These are phyloP conservation scores for Macrotus californicus DNA, from an alignment of 2,113 vertebrate species.

Conservation along the genomic window DNA sequence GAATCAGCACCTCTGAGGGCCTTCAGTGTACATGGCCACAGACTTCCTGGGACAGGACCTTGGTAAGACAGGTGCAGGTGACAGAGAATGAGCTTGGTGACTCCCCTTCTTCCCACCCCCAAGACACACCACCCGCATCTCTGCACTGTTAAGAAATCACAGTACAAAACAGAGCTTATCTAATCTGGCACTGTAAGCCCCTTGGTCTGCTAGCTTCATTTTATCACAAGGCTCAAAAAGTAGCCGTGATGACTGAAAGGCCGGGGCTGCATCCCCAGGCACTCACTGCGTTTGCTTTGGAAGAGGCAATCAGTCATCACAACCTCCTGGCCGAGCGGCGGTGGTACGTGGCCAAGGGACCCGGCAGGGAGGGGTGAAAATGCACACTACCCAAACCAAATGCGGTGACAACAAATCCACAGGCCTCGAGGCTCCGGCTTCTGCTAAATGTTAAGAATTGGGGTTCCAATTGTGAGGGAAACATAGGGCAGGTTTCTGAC, in stretches of 20 bases:
- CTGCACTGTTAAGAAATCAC: background rate
- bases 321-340: background rate
- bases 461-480: background rate
- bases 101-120: background rate
- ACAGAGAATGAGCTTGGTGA: background rate
- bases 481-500: background rate
- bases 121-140: background rate
- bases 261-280: background rate
- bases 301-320: background rate
- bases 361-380: background rate
- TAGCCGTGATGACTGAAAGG: background rate
- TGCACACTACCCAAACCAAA: background rate
- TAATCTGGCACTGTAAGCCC: background rate
- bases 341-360: background rate
- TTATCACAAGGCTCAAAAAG: background rate
- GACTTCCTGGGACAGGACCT: background rate
- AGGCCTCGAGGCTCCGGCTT: background rate
- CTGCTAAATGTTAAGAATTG: background rate
- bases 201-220: background rate
- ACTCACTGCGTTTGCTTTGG: background rate
- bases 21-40: background rate
- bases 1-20: background rate
- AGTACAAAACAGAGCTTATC: background rate
- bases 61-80: background rate
- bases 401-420: rapidly evolving